Evolutionary conservation across 2,797 vertebrate genomes (phyloP).

Genomic region (Coendou prehensilis): DNA sequence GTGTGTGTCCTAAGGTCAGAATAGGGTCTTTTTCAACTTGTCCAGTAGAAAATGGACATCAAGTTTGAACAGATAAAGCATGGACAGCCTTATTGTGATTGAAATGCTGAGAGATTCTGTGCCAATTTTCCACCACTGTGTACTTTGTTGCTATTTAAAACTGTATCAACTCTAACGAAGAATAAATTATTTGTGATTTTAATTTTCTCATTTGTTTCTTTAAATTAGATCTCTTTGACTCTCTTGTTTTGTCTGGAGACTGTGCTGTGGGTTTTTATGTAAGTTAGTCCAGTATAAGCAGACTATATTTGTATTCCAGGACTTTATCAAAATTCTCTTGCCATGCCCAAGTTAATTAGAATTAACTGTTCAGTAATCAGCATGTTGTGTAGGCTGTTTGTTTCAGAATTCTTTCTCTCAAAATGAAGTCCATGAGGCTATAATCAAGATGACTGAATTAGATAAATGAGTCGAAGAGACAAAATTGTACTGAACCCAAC

Average conservation of each 20-base stretch:
- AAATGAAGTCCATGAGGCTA: conserved; percentile 91
- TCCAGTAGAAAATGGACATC: conserved; percentile 81
- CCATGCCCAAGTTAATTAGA: conserved; percentile 92
- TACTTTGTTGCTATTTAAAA: conserved; percentile 97
- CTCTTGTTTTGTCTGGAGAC: conserved; percentile 88
- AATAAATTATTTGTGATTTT: conserved; percentile 99
- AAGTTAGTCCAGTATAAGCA: conserved; percentile 86
- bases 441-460: conserved; percentile 93
- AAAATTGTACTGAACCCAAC: conserved; percentile 90
- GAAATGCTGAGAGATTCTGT: conserved; percentile 89
- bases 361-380: conserved; percentile 93
- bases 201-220: conserved; percentile 93
- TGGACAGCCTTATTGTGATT: conserved; percentile 86
- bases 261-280: conserved; percentile 86
- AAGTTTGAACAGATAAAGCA: conserved; percentile 84
- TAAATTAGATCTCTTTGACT: conserved; percentile 89
- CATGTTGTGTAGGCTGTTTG: conserved; percentile 91
- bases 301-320: conserved; percentile 89
- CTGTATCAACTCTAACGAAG: conserved; percentile 93
- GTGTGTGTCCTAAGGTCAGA: conserved; percentile 81
- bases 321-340: conserved; percentile 91
- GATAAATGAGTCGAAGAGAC: conserved; percentile 92
- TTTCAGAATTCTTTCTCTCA: conserved; percentile 88
- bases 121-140: conserved; percentile 91
- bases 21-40: conserved; percentile 73